Conservation (phyloP, 1,140 invertebrate genomes). For the Venustaconcha ellipsiformis region DNA sequence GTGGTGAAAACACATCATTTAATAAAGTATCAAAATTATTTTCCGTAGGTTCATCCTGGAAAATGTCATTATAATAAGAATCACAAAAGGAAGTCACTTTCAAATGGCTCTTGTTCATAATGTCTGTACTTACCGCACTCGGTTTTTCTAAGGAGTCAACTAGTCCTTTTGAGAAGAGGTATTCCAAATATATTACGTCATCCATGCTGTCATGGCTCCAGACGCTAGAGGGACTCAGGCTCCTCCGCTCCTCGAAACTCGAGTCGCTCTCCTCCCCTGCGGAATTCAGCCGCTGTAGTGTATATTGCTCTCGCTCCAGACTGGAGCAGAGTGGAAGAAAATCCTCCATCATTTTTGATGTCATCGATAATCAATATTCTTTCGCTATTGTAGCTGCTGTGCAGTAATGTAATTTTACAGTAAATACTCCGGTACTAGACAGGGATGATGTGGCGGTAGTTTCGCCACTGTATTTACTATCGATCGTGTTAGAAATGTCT, state of each 20-base stretch:
- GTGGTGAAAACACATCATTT: slow-evolving; percentile 40
- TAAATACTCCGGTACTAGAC: no score
- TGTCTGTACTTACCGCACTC: slow-evolving; percentile 31
- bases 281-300: slow-evolving; percentile 64
- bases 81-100: slow-evolving; percentile 48
- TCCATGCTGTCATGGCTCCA: slow-evolving; percentile 59
- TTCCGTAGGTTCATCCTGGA: slow-evolving; percentile 21
- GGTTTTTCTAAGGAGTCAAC: slow-evolving; percentile 53
- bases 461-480: no score
- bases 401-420: no score
- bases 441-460: no score
- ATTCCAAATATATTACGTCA: slow-evolving; percentile 59
- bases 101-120: slow-evolving; percentile 31
- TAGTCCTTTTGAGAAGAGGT: slow-evolving; percentile 62
- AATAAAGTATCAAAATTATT: not conserved
- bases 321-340: slow-evolving; percentile 59
- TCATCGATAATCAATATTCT: no score
- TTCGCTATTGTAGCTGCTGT: no score
- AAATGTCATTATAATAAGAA: slow-evolving; percentile 34
- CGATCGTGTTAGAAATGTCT: no score
- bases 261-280: slow-evolving; percentile 55
- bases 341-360: slow-evolving; percentile 45
- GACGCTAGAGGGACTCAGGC: slow-evolving; percentile 35
- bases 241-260: slow-evolving; percentile 38
- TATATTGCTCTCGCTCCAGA: slow-evolving; percentile 60